Evolutionary conservation across 2,888 invertebrate genomes (phyloP).

Genomic region (Aphidius colemani): DNA sequence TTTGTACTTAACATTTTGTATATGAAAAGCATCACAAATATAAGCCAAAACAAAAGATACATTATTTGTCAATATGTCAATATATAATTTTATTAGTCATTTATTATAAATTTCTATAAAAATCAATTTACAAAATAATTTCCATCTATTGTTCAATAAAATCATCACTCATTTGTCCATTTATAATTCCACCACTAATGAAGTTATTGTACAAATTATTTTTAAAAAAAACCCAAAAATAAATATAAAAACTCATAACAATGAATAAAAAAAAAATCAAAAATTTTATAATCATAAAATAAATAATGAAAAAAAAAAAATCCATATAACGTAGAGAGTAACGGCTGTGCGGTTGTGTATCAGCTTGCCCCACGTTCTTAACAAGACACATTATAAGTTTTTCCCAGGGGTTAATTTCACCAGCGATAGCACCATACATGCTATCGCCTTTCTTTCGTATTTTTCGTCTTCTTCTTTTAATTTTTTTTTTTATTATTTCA

Average conservation of each 20-base stretch:
- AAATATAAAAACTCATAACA: too few relatives aligned
- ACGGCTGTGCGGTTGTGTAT: constrained; percentile 25
- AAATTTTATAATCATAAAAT: constrained; percentile 6
- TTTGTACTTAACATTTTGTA: too few relatives aligned
- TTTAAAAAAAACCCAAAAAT: too few relatives aligned
- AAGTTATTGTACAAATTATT: too few relatives aligned
- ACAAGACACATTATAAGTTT: constrained; percentile 57
- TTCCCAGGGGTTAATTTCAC: constrained; percentile 56
- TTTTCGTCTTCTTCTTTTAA: constrained; percentile 26
- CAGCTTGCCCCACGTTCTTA: constrained; percentile 37
- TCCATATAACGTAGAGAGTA: constrained; percentile 20
- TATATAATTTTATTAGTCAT: neutral
- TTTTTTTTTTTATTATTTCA: constrained; percentile 8
- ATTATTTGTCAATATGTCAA: neutral
- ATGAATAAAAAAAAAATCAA: neutral
- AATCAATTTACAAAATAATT: too few relatives aligned
- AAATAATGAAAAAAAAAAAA: constrained; percentile 7
- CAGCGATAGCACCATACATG: constrained; percentile 39
- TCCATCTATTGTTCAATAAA: too few relatives aligned
- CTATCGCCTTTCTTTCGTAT: constrained; percentile 6
- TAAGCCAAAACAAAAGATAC: constrained; percentile 2
- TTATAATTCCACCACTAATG: too few relatives aligned
- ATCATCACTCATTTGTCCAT: too few relatives aligned
- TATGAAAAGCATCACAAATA: neutral
- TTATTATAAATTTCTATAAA: neutral